Evolutionary conservation across 2,113 vertebrate species (phyloP).

Genomic region (Tricholaema leucomelas): DNA sequence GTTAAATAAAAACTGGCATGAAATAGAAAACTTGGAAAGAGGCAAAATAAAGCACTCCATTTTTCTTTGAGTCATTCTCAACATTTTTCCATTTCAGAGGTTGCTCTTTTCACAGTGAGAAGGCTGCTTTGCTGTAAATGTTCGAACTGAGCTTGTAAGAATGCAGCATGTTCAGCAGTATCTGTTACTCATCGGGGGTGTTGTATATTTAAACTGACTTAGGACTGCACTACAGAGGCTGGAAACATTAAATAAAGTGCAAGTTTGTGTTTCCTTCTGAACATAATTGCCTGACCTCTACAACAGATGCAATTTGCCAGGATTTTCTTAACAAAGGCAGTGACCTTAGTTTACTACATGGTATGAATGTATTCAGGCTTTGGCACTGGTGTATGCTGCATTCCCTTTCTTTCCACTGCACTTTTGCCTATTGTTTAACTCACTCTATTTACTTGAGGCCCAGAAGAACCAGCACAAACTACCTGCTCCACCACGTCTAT

Average conservation of each 20-base stretch:
- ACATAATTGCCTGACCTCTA: constrained; percentile 65
- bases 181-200: constrained; percentile 51
- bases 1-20: not conserved
- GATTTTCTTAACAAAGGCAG: constrained; percentile 62
- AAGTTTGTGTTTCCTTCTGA: constrained; percentile 61
- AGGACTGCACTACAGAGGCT: constrained; percentile 35
- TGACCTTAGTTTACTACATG: constrained; percentile 54
- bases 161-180: constrained; percentile 43
- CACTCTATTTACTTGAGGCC: not conserved
- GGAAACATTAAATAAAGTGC: constrained; percentile 55
- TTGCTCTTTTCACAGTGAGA: not conserved
- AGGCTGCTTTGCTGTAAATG: not conserved
- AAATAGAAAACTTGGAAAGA: not conserved
- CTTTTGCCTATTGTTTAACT: constrained; percentile 32
- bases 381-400: not conserved
- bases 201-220: constrained; percentile 58
- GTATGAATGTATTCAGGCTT: not conserved
- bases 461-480: not conserved
- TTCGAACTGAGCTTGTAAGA: constrained; percentile 5
- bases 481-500: not conserved
- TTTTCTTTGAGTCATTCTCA: constrained; percentile 11
- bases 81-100: constrained; percentile 19
- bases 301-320: constrained; percentile 53
- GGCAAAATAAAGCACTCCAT: not conserved
- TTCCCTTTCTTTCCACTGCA: constrained; percentile 31